phyloP scores from a whole-genome alignment of 2,797 vertebrate species.

The Enteromius viviparus region DNA sequence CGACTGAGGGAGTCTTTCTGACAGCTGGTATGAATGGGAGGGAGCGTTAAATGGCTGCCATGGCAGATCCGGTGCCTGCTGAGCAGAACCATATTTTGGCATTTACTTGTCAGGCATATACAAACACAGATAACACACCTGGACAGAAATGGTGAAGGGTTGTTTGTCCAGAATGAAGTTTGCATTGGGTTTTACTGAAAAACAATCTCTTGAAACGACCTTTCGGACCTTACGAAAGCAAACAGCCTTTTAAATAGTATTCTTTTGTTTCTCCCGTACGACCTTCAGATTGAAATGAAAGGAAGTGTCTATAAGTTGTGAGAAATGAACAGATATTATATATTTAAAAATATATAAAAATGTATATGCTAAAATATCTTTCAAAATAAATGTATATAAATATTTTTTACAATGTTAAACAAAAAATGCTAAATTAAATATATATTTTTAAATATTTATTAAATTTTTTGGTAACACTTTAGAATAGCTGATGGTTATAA shows the following conservation, averaged over 20 bases:
- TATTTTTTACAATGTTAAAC: too few species aligned
- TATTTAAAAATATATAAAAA: background rate
- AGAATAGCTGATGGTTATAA: too few species aligned
- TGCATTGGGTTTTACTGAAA: constrained; percentile 4
- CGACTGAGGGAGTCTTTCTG: constrained; percentile 43
- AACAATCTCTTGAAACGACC: background rate
- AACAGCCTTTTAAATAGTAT: background rate
- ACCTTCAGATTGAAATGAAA: background rate
- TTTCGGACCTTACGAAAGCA: constrained; percentile 1
- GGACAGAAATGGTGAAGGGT: constrained; percentile 27
- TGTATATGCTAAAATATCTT: background rate
- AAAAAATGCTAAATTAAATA: background rate
- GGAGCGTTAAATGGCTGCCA: constrained; percentile 42
- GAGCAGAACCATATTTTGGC: constrained; percentile 39
- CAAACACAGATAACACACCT: constrained; percentile 39
- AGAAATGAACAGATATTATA: background rate
- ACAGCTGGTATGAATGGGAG: constrained; percentile 34
- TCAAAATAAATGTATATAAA: too few species aligned
- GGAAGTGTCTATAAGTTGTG: background rate
- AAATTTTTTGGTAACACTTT: too few species aligned
- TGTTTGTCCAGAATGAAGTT: constrained; percentile 28
- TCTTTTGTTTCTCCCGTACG: background rate
- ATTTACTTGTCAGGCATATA: constrained; percentile 40
- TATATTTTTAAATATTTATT: too few species aligned
- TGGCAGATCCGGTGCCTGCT: background rate